Evolutionary conservation across 2,113 vertebrate genomes (phyloP).

Genomic region (Platycercus adscitus): DNA sequence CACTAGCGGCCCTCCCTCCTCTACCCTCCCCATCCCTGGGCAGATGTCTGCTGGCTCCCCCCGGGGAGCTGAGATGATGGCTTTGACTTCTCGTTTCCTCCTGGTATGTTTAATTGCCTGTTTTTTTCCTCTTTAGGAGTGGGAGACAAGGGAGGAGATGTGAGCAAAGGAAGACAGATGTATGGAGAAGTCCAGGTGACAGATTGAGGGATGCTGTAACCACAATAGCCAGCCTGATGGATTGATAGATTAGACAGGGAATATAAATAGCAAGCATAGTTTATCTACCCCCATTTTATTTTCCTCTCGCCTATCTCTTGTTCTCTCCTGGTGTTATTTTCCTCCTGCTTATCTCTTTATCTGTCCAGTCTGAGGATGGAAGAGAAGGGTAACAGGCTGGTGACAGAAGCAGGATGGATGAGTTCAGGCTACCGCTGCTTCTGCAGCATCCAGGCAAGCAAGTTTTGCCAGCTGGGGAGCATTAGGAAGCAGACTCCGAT

Average conservation of each 20-base stretch:
- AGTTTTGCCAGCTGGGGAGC: neutral
- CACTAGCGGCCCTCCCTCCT: accelerated
- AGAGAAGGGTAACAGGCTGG: neutral
- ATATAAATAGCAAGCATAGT: conserved; percentile 69
- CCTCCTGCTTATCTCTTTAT: conserved; percentile 50
- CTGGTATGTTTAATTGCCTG: conserved; percentile 42
- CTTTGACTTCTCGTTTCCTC: neutral
- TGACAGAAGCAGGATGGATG: conserved; percentile 42
- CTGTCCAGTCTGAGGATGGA: conserved; percentile 22
- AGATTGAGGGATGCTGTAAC: conserved; percentile 54
- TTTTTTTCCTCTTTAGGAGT: neutral
- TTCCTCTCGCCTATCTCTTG: conserved; percentile 56
- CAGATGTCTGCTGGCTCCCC: neutral
- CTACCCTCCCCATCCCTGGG: neutral
- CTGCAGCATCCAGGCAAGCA: neutral
- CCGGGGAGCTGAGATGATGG: neutral
- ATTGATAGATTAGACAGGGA: conserved; percentile 67
- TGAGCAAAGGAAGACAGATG: conserved; percentile 60
- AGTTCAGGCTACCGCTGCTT: neutral
- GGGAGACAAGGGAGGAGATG: neutral
- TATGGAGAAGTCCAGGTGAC: conserved; percentile 50
- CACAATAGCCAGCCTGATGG: conserved; percentile 35
- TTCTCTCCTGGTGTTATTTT: conserved; percentile 65
- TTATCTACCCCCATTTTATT: conserved; percentile 64
- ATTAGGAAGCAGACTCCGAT: neutral